These are phyloP conservation scores for Scomber japonicus DNA, from an alignment of 2,113 vertebrate species.

Conservation along the genomic window DNA sequence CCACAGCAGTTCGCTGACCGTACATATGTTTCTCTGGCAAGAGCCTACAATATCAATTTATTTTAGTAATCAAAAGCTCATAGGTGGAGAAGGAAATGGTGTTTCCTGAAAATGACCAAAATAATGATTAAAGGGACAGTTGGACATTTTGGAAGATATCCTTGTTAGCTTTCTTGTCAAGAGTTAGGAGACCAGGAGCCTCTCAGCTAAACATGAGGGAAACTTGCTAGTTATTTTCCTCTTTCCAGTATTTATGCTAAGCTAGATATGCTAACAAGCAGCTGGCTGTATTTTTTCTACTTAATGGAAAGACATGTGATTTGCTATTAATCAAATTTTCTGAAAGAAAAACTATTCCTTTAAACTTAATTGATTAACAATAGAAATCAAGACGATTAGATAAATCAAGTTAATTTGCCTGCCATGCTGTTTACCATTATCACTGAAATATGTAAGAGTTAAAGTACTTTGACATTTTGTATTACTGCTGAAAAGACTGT, in stretches of 20 bases:
- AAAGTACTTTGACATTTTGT: neutral
- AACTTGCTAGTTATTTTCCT: neutral
- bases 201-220: neutral
- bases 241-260: neutral
- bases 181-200: neutral
- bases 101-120: constrained; percentile 52
- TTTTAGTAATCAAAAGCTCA: constrained; percentile 75
- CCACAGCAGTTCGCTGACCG: constrained; percentile 72
- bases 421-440: neutral
- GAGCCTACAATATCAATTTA: constrained; percentile 76
- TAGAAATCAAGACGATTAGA: too few species aligned
- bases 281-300: neutral
- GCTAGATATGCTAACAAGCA: neutral
- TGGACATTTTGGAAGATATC: neutral
- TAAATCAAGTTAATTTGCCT: neutral
- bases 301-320: neutral
- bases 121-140: constrained; percentile 8
- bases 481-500: neutral
- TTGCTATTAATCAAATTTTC: too few species aligned
- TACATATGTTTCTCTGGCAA: constrained; percentile 44
- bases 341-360: neutral
- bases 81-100: constrained; percentile 56
- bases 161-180: neutral
- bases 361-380: neutral
- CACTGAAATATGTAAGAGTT: neutral